These are phyloP conservation scores for Stenichneumon culpator DNA, from an alignment of 2,888 invertebrate species.

Conservation along the genomic window DNA sequence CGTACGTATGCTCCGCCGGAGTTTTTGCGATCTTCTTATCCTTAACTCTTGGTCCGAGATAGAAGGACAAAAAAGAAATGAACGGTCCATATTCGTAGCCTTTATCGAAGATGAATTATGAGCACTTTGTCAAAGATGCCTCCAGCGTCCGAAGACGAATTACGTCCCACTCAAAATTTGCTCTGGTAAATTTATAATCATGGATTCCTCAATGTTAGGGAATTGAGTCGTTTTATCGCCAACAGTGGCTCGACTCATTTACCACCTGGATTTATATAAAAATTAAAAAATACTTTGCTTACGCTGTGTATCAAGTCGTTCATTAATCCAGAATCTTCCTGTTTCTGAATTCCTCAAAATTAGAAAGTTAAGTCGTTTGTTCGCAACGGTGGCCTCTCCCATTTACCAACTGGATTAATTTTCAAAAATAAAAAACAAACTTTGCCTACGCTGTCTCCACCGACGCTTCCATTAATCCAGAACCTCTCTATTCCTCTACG, in stretches of 20 bases:
- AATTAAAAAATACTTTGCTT: too few relatives aligned
- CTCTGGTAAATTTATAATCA: not conserved
- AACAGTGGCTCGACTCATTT: not conserved
- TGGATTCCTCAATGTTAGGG: not conserved
- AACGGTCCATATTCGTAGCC: too few relatives aligned
- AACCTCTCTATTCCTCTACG: not conserved
- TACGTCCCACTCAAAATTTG: not conserved
- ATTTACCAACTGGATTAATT: not conserved
- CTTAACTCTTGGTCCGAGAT: too few relatives aligned
- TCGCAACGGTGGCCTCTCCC: not conserved
- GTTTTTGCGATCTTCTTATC: too few relatives aligned
- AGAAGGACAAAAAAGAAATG: too few relatives aligned
- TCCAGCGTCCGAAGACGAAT: too few relatives aligned
- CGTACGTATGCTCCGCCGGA: too few relatives aligned
- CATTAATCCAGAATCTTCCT: not conserved
- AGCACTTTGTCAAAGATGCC: too few relatives aligned
- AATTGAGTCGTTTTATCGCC: not conserved
- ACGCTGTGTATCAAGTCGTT: not conserved
- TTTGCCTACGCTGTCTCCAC: not conserved
- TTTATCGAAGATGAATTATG: too few relatives aligned
- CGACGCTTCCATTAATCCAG: not conserved
- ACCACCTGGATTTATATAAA: not conserved
- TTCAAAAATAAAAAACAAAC: too few relatives aligned
- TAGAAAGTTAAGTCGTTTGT: not conserved
- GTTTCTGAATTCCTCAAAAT: not conserved